phyloP scores from a whole-genome alignment of 1,140 invertebrate genomes.

The Brachionus manjavacas region DNA sequence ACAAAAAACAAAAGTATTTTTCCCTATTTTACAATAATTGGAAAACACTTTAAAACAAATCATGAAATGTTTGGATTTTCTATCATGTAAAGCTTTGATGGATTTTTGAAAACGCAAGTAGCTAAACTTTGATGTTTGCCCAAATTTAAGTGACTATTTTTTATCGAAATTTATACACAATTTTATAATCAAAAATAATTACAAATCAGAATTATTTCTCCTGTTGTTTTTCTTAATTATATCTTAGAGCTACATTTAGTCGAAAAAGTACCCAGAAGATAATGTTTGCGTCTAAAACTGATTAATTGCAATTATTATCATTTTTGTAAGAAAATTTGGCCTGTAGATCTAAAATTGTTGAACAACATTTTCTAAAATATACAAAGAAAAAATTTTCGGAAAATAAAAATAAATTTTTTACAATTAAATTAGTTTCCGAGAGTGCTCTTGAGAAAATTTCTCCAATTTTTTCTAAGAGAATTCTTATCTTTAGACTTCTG shows the following conservation, averaged over 20 bases:
- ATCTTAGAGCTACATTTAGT: not conserved
- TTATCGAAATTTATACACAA: not conserved
- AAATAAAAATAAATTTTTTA: not conserved
- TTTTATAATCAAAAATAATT: not conserved
- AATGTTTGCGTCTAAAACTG: not conserved
- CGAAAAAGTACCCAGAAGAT: not conserved
- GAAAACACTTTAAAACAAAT: not conserved
- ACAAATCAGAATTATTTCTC: not conserved
- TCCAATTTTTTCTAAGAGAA: not conserved
- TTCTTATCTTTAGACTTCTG: not conserved
- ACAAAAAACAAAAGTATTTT: not conserved
- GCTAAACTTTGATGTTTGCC: not conserved
- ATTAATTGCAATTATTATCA: not conserved
- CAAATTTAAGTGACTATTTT: not conserved
- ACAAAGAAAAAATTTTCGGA: not conserved
- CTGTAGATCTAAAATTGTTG: too few species aligned
- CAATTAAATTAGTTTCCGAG: not conserved
- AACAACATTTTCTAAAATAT: not conserved
- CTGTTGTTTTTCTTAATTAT: not conserved
- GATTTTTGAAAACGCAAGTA: not conserved
- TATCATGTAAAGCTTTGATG: not conserved
- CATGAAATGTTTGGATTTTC: not conserved
- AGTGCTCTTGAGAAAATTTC: not conserved
- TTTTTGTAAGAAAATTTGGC: not conserved
- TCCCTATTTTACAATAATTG: not conserved